Conservation (phyloP, 2,888 invertebrate species). For the Callinectes sapidus region DNA sequence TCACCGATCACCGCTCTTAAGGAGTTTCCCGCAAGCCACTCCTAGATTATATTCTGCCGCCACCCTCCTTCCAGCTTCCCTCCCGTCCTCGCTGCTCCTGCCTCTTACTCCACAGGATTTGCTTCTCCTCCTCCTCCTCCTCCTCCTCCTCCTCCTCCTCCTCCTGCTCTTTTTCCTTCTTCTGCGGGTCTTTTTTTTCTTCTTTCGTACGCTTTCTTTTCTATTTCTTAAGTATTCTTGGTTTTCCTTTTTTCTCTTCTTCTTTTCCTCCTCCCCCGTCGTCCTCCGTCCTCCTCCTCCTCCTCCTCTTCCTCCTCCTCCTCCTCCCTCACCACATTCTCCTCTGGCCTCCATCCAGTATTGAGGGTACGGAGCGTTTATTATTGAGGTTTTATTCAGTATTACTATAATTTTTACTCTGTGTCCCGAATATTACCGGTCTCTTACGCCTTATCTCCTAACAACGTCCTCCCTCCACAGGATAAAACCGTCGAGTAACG, state of each 20-base stretch:
- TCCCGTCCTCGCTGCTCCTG: neutral
- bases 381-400: slow-evolving; percentile 16
- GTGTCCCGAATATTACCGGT: neutral
- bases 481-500: neutral
- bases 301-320: slow-evolving; percentile 12
- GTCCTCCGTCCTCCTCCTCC: neutral
- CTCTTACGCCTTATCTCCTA: neutral
- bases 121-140: neutral
- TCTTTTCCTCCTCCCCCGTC: neutral
- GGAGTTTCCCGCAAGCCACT: neutral
- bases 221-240: neutral
- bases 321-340: neutral
- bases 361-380: slow-evolving; percentile 3
- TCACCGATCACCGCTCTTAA: neutral
- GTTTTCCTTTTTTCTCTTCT: neutral
- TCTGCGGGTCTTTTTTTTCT: too few relatives aligned
- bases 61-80: neutral
- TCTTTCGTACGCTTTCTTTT: neutral
- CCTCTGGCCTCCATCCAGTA: slow-evolving; percentile 6
- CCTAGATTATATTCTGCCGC: neutral
- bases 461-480: neutral
- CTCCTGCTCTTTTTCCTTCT: neutral
- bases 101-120: neutral
- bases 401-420: neutral
- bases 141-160: neutral